Percentiles rank a stretch among this genome's conserved stretches.
These are phyloP conservation scores for Agonopterix subpropinquella DNA, from an alignment of 2,888 invertebrate genomes.

Conservation along the genomic window DNA sequence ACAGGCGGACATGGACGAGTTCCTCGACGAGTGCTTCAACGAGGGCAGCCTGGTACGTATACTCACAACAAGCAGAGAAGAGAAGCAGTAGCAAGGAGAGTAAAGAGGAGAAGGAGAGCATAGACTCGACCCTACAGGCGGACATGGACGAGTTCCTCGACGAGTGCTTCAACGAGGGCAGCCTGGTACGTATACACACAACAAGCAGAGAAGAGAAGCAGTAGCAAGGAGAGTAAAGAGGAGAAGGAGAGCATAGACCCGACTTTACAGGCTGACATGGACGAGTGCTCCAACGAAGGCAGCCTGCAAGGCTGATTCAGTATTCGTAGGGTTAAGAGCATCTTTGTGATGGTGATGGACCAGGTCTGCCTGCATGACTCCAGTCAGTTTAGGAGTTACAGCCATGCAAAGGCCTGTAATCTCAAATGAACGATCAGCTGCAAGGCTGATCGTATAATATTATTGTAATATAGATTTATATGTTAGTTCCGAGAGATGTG, in stretches of 20 bases:
- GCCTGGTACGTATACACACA: constrained; percentile 10
- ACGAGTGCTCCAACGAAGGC: constrained; percentile 78
- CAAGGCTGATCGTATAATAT: no score
- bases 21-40: constrained; percentile 78
- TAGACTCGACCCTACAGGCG: constrained; percentile 59
- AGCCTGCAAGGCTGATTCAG: no score
- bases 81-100: constrained; percentile 23
- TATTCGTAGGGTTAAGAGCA: no score
- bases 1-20: constrained; percentile 80
- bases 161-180: constrained; percentile 77
- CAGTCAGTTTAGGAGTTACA: no score
- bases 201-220: no score
- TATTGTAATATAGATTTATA: no score
- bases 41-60: constrained; percentile 71
- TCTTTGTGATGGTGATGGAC: no score
- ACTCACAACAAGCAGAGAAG: no score
- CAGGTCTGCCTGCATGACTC: no score
- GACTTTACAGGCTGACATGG: constrained; percentile 77
- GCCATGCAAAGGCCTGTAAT: no score
- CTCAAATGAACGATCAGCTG: no score
- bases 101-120: constrained; percentile 36
- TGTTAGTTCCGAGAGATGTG: no score
- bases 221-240: constrained; percentile 30
- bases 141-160: constrained; percentile 82
- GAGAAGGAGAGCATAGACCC: constrained; percentile 50